Conservation (phyloP, 2,888 invertebrate species). For the Pediacus dermestoides region DNA sequence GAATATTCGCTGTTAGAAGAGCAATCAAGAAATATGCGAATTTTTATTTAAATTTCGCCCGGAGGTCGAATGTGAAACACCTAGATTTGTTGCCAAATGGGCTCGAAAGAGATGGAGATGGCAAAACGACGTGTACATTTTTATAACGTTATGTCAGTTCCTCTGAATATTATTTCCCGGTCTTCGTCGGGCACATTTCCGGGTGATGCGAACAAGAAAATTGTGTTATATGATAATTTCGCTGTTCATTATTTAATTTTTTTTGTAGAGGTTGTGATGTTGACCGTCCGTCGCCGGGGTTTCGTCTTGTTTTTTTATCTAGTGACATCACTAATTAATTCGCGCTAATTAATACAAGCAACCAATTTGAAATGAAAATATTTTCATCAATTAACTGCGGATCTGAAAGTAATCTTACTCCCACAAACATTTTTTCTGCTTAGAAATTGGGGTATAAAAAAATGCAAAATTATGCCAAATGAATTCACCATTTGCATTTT, state of each 20-base stretch:
- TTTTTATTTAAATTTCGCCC: conserved; percentile 11
- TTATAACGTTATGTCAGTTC: conserved; percentile 17
- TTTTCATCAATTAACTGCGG: too few species aligned
- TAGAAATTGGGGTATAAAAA: too few species aligned
- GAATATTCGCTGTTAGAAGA: conserved; percentile 18
- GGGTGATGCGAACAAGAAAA: conserved; percentile 17
- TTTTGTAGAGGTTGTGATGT: too few species aligned
- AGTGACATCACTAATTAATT: too few species aligned
- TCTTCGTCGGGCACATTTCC: conserved; percentile 18
- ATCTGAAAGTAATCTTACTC: too few species aligned
- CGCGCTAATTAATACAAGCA: too few species aligned
- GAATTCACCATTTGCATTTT: too few species aligned
- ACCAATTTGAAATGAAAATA: too few species aligned
- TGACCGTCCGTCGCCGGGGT: too few species aligned
- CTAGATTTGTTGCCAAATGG: conserved; percentile 12
- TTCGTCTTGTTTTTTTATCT: too few species aligned
- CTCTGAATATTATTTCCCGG: conserved; percentile 22
- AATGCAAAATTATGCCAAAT: too few species aligned
- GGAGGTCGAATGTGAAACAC: conserved; percentile 1
- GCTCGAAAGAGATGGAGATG: conserved; percentile 13
- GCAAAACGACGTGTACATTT: conserved; percentile 18
- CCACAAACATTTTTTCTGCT: too few species aligned
- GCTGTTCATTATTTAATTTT: conserved; percentile 18
- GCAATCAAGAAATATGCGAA: conserved; percentile 21
- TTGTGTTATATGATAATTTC: conserved; percentile 22